Conservation (phyloP, 2,797 vertebrate genomes). For the Bufotes viridis region DNA sequence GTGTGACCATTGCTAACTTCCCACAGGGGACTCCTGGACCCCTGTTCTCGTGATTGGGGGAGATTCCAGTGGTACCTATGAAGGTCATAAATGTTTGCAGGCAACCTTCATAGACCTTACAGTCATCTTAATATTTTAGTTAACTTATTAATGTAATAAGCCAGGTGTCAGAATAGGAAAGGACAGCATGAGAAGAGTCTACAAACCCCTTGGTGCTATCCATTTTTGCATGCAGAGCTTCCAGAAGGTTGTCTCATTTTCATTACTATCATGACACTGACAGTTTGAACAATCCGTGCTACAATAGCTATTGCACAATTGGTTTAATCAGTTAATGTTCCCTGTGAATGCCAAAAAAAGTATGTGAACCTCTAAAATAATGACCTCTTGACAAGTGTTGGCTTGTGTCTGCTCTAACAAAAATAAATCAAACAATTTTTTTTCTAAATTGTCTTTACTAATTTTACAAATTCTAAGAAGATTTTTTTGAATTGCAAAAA, state of each 20-base stretch:
- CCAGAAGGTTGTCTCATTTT: neutral
- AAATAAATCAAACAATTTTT: neutral
- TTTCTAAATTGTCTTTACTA: neutral
- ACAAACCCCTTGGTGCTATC: neutral
- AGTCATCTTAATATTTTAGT: neutral
- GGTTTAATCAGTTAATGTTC: neutral
- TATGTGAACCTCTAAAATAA: constrained; percentile 8
- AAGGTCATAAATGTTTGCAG: too few relatives aligned
- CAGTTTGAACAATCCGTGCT: neutral
- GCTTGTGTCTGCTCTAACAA: neutral
- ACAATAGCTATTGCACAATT: neutral
- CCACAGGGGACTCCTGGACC: too few relatives aligned
- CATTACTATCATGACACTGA: neutral
- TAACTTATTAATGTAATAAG: neutral
- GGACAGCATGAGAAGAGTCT: neutral
- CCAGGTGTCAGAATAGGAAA: neutral
- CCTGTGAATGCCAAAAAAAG: neutral
- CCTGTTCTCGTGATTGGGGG: too few relatives aligned
- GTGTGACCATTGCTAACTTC: too few relatives aligned
- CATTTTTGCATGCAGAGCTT: neutral
- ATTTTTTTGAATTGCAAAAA: too few relatives aligned
- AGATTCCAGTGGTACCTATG: too few relatives aligned
- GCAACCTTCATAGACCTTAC: neutral
- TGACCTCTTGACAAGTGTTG: neutral
- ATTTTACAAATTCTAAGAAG: neutral